Conservation (phyloP, 2,888 invertebrate genomes). For the Apotomis turbidana region DNA sequence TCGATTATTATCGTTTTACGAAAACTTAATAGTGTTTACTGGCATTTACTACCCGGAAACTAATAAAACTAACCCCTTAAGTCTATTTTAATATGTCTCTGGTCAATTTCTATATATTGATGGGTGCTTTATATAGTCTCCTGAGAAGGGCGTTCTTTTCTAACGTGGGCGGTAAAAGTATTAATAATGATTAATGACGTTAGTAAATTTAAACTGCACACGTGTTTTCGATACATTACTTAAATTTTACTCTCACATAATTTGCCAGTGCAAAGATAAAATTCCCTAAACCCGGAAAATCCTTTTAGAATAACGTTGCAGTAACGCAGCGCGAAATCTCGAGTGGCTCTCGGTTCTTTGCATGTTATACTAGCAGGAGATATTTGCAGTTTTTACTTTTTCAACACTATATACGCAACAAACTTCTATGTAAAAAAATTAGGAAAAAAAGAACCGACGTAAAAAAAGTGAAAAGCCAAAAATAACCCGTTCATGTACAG, state of each 20-base stretch:
- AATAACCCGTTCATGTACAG: no score
- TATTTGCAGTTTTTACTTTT: conserved; percentile 45
- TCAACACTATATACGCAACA: background rate
- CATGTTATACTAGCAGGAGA: conserved; percentile 53
- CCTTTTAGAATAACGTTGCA: conserved; percentile 55
- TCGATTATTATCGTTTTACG: no score
- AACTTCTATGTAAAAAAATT: background rate
- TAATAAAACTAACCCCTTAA: no score
- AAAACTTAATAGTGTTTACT: no score
- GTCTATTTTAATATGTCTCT: no score
- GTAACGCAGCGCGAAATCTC: conserved; percentile 57
- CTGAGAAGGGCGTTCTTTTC: background rate
- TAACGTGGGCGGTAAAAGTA: background rate
- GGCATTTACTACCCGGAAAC: no score
- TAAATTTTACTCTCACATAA: conserved; percentile 31
- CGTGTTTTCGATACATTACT: conserved; percentile 3
- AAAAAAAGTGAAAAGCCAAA: no score
- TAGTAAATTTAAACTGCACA: conserved; percentile 1
- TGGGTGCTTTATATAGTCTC: background rate
- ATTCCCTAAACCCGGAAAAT: conserved; percentile 46
- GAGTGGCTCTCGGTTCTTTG: conserved; percentile 59
- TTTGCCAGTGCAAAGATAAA: conserved; percentile 37
- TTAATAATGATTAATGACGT: conserved; percentile 27
- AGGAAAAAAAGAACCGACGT: no score
- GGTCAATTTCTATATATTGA: no score